Base-by-base conservation (phyloP, 2,888 invertebrate species). In the Leucoma salicis region DNA sequence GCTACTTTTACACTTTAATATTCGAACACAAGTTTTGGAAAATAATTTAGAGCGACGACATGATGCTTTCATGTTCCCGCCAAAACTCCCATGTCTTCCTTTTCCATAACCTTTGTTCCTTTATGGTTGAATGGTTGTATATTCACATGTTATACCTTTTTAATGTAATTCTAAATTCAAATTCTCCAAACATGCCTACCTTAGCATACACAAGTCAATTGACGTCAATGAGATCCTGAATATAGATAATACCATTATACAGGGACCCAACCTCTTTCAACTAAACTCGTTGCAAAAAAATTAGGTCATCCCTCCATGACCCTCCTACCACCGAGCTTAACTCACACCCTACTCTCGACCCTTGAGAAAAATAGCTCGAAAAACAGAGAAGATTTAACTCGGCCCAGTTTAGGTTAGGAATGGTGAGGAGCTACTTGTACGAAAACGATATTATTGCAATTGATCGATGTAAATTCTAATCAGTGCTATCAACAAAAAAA, bases 331-430 rank as follows among this genome's bases (percentile, higher is more conserved):
- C 28, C 29, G 45, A 31, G 58, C 53, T 58, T 61, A 61, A 62
- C 61, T 64, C 56, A 55, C 55, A 29, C 65, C 58, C 57, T 39
- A 46, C 49, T 52, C 50, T 39, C 56, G 77, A 72, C 87, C 86
- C 85, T 88, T 87, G 87, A 88, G 88, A 86, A 88, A 88, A 87
- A 87, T 86, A 82, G 84, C 83, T 82, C 80, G 81, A 74, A 83
- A 85, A 84, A 84, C 79, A 76, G 78, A 74, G 66, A 85, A 87
- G 85, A 83, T 82, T 82, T 79, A 82, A 82, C 69, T 70, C 74
- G 74, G 50, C 70, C 76, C 75, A 71, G 63, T 77, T 79, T 74
- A 51, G 48, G 46, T 44, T 11, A 4, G 29, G 12, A 49, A 67
- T 70, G 50, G 14, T 35, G 58, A 54, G 55, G 47, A 28, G 54